Conservation (phyloP, 37 sponge, comb jelly and placozoan species). For the Ephydatia muelleri region DNA sequence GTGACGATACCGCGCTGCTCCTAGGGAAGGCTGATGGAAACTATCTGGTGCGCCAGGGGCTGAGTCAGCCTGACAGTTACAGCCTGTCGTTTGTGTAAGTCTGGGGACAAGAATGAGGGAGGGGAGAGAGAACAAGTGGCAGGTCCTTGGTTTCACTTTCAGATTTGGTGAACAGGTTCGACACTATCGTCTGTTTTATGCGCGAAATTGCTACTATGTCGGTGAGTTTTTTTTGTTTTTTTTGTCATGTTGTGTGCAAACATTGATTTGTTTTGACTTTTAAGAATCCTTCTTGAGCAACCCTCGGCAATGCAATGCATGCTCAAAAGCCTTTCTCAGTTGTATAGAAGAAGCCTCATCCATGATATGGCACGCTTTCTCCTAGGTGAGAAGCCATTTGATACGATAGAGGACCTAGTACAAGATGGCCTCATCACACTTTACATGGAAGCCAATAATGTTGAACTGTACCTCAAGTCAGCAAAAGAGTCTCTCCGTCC, state of each 20-base stretch:
- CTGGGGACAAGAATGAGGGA: too few relatives aligned
- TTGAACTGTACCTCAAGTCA: constrained; percentile 57
- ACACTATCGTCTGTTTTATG: constrained; percentile 71
- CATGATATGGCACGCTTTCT: background rate
- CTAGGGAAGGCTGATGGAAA: constrained; percentile 66
- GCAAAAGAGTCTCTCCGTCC: constrained; percentile 29
- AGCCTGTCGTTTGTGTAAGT: constrained; percentile 88
- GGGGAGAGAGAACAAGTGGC: background rate
- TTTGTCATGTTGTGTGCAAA: background rate
- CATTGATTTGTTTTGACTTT: background rate
- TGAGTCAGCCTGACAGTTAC: constrained; percentile 73
- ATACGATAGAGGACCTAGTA: constrained; percentile 84
- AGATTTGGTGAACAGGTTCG: constrained; percentile 67
- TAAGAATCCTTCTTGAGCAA: background rate
- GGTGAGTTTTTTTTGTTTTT: constrained; percentile 44
- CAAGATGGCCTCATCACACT: constrained; percentile 86
- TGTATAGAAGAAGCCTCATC: background rate
- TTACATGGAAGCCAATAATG: constrained; percentile 82
- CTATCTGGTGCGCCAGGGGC: constrained; percentile 75
- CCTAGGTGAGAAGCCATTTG: constrained; percentile 84
- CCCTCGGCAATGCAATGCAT: background rate
- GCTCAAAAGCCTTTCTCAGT: background rate
- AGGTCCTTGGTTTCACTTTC: background rate
- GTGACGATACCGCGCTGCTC: constrained; percentile 62
- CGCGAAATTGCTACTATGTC: constrained; percentile 52